These are phyloP conservation scores for Hyperoplus lanceolatus DNA, from an alignment of 2,797 vertebrate genomes.

Conservation along the genomic window DNA sequence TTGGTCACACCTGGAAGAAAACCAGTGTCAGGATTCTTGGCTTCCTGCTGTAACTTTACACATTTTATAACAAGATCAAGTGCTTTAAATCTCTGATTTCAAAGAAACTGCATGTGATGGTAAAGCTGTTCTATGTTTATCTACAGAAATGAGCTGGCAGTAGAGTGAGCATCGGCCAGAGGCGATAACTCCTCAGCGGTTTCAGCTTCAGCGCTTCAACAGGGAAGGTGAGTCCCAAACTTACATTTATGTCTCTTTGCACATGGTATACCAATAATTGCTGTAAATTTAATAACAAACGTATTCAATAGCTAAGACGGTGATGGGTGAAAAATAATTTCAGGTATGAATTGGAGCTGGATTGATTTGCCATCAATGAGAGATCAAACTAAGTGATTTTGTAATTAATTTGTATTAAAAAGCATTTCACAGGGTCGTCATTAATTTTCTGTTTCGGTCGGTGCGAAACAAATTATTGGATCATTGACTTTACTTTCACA, in stretches of 20 bases:
- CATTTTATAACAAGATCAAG: not conserved
- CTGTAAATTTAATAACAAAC: slow-evolving; percentile 5
- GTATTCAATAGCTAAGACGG: not conserved
- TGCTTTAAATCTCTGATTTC: slow-evolving; percentile 60
- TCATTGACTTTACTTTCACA: slow-evolving; percentile 62
- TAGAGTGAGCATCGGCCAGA: slow-evolving; percentile 66
- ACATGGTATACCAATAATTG: slow-evolving; percentile 2
- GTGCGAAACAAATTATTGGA: slow-evolving; percentile 39
- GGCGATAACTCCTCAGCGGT: slow-evolving; percentile 56
- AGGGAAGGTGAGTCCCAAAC: slow-evolving; percentile 73
- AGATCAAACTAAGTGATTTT: slow-evolving; percentile 20
- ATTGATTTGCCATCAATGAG: not conserved
- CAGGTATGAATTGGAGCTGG: not conserved
- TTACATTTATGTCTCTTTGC: not conserved
- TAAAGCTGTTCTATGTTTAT: slow-evolving; percentile 74
- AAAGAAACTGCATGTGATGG: slow-evolving; percentile 55
- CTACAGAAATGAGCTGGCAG: slow-evolving; percentile 75
- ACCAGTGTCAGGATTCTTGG: not conserved
- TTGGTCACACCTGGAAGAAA: slow-evolving; percentile 22
- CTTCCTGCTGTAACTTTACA: not conserved
- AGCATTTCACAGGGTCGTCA: slow-evolving; percentile 30
- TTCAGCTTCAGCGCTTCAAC: slow-evolving; percentile 49
- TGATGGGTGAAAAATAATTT: slow-evolving; percentile 8
- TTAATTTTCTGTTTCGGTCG: slow-evolving; percentile 38
- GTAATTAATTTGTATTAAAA: slow-evolving; percentile 19